A percentile compares a stretch with the other conserved stretches of the same genome.
These are phyloP conservation scores for Strongylocentrotus purpuratus DNA, from an alignment of 35 echinoderm and acorn worm genomes.

Conservation along the genomic window DNA sequence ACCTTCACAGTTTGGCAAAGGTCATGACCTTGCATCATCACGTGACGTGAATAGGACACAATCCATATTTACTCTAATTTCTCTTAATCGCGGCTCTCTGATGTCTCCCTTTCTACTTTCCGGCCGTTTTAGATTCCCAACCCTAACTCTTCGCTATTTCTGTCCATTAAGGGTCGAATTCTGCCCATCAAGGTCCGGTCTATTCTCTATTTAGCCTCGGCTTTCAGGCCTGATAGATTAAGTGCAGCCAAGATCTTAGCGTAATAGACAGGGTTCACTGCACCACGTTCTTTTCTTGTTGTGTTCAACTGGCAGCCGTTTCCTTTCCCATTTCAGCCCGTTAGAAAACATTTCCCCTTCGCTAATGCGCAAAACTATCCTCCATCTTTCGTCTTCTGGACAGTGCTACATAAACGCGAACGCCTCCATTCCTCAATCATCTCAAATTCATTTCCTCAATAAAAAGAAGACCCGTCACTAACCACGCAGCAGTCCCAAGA, in stretches of 20 bases:
- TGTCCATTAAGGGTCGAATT: conserved; percentile 13
- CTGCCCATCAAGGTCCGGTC: conserved; percentile 25
- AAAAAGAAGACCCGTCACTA: background rate
- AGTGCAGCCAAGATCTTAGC: conserved; percentile 41
- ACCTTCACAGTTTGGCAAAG: background rate
- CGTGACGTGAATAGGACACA: conserved; percentile 34
- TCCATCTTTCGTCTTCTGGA: background rate
- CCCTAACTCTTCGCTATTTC: conserved; percentile 8
- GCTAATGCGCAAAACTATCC: conserved; percentile 28
- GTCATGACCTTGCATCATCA: background rate
- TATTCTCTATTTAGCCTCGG: conserved; percentile 21
- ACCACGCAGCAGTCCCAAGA: background rate
- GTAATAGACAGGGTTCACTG: conserved; percentile 36
- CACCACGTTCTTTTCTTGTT: background rate
- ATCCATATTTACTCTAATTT: conserved; percentile 36
- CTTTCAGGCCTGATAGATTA: conserved; percentile 43
- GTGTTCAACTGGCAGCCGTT: background rate
- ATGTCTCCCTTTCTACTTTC: conserved; percentile 27
- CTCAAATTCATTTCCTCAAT: conserved; percentile 22
- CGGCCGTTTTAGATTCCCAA: background rate
- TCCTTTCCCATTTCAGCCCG: background rate
- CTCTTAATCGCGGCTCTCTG: background rate
- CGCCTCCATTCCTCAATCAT: background rate
- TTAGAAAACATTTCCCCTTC: conserved; percentile 29
- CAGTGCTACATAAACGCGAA: background rate